These are phyloP conservation scores for Cynopterus brachyotis DNA, from an alignment of 2,113 vertebrate species.

Conservation along the genomic window DNA sequence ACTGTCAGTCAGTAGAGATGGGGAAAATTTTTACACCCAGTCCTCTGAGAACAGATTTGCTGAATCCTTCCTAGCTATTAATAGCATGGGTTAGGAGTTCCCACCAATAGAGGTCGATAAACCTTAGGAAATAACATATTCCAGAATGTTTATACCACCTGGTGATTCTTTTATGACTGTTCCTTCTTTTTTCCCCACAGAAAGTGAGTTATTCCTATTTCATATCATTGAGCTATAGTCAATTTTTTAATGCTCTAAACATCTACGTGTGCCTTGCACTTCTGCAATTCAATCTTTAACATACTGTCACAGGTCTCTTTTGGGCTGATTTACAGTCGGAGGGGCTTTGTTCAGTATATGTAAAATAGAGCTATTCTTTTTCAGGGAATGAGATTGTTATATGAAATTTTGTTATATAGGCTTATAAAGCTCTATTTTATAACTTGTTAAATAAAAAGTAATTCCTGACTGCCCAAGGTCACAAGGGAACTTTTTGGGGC, in stretches of 20 bases:
- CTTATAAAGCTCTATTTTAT: slow-evolving; percentile 9
- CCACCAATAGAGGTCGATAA: slow-evolving; percentile 22
- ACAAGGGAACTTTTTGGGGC: not conserved
- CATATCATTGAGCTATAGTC: not conserved
- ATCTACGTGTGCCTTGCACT: not conserved
- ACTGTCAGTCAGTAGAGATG: slow-evolving; percentile 20
- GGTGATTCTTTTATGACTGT: not conserved
- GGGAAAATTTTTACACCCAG: slow-evolving; percentile 48
- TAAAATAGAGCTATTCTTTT: not conserved
- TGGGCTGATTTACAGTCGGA: not conserved
- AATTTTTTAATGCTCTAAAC: not conserved
- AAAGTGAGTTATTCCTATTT: not conserved
- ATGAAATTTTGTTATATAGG: not conserved
- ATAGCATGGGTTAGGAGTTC: slow-evolving; percentile 68
- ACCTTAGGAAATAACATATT: not conserved
- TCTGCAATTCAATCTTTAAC: not conserved
- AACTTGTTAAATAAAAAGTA: slow-evolving; percentile 26
- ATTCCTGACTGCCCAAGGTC: not conserved
- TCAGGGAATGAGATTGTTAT: not conserved
- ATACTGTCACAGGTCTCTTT: not conserved
- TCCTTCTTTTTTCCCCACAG: not conserved
- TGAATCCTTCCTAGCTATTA: slow-evolving; percentile 67
- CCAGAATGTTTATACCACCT: not conserved
- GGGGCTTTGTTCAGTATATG: not conserved
- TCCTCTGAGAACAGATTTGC: slow-evolving; percentile 44